Percentiles rank a stretch among this genome's conserved stretches.
These are phyloP conservation scores for Neopelma chrysocephalum DNA, from an alignment of 2,797 vertebrate genomes.

Conservation along the genomic window DNA sequence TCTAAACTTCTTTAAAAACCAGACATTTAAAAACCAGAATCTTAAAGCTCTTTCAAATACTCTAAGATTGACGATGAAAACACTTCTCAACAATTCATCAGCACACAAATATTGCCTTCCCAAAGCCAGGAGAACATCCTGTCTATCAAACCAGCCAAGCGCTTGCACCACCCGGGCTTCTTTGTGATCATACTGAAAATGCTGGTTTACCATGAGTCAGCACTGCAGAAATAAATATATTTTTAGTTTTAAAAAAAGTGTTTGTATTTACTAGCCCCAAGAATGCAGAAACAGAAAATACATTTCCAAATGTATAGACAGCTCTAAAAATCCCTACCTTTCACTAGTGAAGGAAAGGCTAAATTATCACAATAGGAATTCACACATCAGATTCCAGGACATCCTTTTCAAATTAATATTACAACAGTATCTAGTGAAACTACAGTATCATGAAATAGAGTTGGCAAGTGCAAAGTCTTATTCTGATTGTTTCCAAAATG, in stretches of 20 bases:
- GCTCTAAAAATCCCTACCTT: neutral
- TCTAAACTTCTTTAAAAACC: neutral
- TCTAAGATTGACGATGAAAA: neutral
- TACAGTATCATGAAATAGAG: neutral
- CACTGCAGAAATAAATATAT: neutral
- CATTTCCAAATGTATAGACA: neutral
- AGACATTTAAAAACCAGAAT: neutral
- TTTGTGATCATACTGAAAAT: neutral
- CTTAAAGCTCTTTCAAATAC: neutral
- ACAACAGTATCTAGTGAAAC: neutral
- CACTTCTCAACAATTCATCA: neutral
- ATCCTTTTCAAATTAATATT: neutral
- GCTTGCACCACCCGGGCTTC: neutral
- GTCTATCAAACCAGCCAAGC: neutral
- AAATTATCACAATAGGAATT: neutral
- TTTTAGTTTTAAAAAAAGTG: neutral
- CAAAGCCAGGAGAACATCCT: neutral
- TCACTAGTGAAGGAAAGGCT: neutral
- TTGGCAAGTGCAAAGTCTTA: neutral
- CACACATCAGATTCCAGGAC: neutral
- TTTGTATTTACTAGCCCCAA: neutral
- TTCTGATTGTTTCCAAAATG: neutral
- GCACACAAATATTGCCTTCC: neutral
- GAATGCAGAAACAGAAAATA: neutral
- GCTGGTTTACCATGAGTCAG: neutral